Conservation (phyloP, 2,888 invertebrate genomes). For the Drosophila incognita region DNA sequence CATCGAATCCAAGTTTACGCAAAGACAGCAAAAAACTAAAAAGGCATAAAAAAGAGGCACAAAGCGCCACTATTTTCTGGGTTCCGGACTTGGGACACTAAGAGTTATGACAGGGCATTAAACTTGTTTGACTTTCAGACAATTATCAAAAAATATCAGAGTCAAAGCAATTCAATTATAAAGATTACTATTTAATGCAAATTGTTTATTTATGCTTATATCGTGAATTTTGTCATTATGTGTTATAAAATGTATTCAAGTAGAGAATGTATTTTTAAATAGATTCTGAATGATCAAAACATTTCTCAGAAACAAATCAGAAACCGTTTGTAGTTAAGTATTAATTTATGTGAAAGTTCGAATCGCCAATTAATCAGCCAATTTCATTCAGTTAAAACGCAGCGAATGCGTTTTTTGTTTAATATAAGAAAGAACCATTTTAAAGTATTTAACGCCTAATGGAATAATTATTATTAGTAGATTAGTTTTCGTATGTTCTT, state of each 20-base stretch:
- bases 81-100: slow-evolving; percentile 48
- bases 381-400: slow-evolving; percentile 27
- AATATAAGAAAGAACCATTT: slow-evolving; percentile 6
- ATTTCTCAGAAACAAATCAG: slow-evolving; percentile 39
- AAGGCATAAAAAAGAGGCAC: slow-evolving; percentile 30
- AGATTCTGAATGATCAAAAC: slow-evolving; percentile 67
- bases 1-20: slow-evolving; percentile 49
- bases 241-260: slow-evolving; percentile 48
- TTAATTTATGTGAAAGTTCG: slow-evolving; percentile 67
- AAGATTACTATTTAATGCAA: slow-evolving; percentile 37
- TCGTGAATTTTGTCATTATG: slow-evolving; percentile 37
- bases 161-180: slow-evolving; percentile 32
- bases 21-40: slow-evolving; percentile 44
- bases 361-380: slow-evolving; percentile 57
- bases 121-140: slow-evolving; percentile 65
- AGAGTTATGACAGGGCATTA: slow-evolving; percentile 49
- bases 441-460: not conserved
- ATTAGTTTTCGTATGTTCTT: not conserved
- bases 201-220: slow-evolving; percentile 30
- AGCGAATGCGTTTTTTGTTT: slow-evolving; percentile 32
- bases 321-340: slow-evolving; percentile 70
- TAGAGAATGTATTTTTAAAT: slow-evolving; percentile 53
- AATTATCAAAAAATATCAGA: slow-evolving; percentile 39
- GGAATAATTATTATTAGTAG: not conserved
- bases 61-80: slow-evolving; percentile 59